Evolutionary conservation across 2,888 invertebrate species (phyloP).

Genomic region (Cremastobaeus sp.): DNA sequence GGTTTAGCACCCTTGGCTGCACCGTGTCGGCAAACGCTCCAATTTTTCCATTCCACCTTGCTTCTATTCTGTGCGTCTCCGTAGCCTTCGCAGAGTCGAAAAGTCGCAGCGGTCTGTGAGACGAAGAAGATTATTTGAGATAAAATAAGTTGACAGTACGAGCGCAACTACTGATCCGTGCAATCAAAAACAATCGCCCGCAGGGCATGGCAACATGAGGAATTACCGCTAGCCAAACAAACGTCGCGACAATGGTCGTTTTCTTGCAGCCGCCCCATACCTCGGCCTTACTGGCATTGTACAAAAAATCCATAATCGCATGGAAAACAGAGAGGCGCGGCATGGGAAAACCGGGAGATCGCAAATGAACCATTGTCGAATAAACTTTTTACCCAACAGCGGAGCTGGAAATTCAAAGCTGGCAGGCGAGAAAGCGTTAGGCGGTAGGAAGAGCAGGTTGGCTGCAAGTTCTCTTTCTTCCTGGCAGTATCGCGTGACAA

Average conservation of each 20-base stretch:
- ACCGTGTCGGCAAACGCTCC: background rate
- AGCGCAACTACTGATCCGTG: slow-evolving; percentile 1
- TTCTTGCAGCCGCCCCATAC: slow-evolving; percentile 5
- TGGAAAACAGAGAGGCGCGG: slow-evolving; percentile 13
- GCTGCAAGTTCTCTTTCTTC: slow-evolving; percentile 37
- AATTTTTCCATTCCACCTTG: slow-evolving; percentile 20
- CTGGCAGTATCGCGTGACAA: slow-evolving; percentile 55
- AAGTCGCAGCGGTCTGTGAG: too few relatives aligned
- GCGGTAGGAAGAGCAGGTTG: slow-evolving; percentile 26
- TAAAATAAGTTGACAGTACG: too few relatives aligned
- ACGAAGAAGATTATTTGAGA: too few relatives aligned
- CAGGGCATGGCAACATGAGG: slow-evolving; percentile 4
- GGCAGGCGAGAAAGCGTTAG: slow-evolving; percentile 8
- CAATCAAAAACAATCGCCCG: slow-evolving; percentile 37
- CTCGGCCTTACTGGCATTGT: slow-evolving; percentile 13
- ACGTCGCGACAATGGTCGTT: slow-evolving; percentile 20
- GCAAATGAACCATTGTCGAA: slow-evolving; percentile 57
- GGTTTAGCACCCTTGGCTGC: slow-evolving; percentile 11
- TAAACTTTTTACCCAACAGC: slow-evolving; percentile 43
- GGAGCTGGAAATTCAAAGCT: slow-evolving; percentile 46
- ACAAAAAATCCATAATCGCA: slow-evolving; percentile 45
- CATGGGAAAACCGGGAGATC: slow-evolving; percentile 34
- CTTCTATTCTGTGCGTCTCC: too few relatives aligned
- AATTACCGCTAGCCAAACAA: slow-evolving; percentile 23
- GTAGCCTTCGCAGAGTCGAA: too few relatives aligned